Evolutionary conservation across 2,797 vertebrate genomes (phyloP).

Genomic region (Delichon dasypus): DNA sequence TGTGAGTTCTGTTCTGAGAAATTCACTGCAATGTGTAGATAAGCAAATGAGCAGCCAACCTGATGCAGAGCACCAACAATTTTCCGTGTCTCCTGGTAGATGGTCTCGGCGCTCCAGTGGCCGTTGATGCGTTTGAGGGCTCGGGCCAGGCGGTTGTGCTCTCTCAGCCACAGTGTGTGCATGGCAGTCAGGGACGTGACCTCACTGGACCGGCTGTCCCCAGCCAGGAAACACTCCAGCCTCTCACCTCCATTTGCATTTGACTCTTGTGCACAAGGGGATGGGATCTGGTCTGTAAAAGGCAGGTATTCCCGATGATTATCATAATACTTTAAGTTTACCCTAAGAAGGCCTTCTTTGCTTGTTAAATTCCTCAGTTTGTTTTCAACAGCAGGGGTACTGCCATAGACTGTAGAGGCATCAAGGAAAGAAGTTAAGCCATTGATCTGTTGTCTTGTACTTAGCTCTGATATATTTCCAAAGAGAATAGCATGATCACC

Average conservation of each 20-base stretch:
- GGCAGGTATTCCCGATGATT: conserved; percentile 81
- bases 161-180: conserved; percentile 91
- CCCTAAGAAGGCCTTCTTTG: conserved; percentile 80
- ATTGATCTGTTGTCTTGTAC: conserved; percentile 89
- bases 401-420: conserved; percentile 89
- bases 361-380: conserved; percentile 83
- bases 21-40: background rate
- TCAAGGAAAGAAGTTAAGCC: conserved; percentile 90
- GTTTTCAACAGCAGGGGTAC: conserved; percentile 68
- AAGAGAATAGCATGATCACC: conserved; percentile 11
- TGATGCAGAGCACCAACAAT: conserved; percentile 92
- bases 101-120: conserved; percentile 85
- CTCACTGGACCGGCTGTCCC: conserved; percentile 89
- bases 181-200: conserved; percentile 80
- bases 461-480: conserved; percentile 53
- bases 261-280: conserved; percentile 78
- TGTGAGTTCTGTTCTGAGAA: background rate
- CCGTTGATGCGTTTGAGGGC: conserved; percentile 78
- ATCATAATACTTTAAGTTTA: conserved; percentile 79
- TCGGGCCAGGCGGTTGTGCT: conserved; percentile 90
- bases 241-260: conserved; percentile 21
- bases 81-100: conserved; percentile 92
- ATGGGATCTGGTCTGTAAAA: conserved; percentile 70
- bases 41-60: conserved; percentile 71
- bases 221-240: conserved; percentile 89